Evolutionary conservation across 1,140 invertebrate genomes (phyloP), one percentile per base, ranked within the genome.

Genomic region (Campoletis sonorensis): DNA sequence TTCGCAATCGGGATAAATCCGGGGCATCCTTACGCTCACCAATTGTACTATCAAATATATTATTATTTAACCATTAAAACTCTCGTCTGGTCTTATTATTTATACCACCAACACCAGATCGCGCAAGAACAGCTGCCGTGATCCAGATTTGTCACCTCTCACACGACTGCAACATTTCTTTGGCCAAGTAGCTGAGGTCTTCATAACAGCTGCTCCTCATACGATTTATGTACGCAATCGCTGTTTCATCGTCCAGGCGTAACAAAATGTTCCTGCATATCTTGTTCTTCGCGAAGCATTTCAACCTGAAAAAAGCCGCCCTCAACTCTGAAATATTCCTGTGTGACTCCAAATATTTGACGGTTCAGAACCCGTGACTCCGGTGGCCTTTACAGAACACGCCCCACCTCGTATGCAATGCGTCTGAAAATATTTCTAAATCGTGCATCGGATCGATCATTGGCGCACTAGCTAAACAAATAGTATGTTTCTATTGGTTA

Each of bases 101-200:
- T n/a, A n/a, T n/a, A n/a, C n/a, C n/a, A n/a, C n/a, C n/a, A n/a
- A n/a, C n/a, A n/a, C n/a, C n/a, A n/a, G n/a, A n/a, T n/a, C n/a
- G n/a, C n/a, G n/a, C n/a, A n/a, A n/a, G n/a, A n/a, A n/a, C n/a
- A n/a, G n/a, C 18, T 26, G 61, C 61, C 23, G 61, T 23, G 10
- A 64, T 64, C 61, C 61, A 64, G 23, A 64, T 64, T 23, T 64
- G 4, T 23, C 61, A 4, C 61, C 23, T 21, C 23, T 64, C 61
- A 26, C 61, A 64, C 61, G 11, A 64, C 61, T 64, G 61, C 61
- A 10, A 64, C 4, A 64, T 64, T 64, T 64, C 61, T 64, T 64
- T 64, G 61, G 61, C 61, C 23, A 64, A 26, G 5, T 21, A 64
- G 23, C 61, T 64, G n/a, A 64, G 61, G 18, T 64, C n/a, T 64